phyloP scores from a whole-genome alignment of 2,888 invertebrate genomes.

The Quadroppia sp. region DNA sequence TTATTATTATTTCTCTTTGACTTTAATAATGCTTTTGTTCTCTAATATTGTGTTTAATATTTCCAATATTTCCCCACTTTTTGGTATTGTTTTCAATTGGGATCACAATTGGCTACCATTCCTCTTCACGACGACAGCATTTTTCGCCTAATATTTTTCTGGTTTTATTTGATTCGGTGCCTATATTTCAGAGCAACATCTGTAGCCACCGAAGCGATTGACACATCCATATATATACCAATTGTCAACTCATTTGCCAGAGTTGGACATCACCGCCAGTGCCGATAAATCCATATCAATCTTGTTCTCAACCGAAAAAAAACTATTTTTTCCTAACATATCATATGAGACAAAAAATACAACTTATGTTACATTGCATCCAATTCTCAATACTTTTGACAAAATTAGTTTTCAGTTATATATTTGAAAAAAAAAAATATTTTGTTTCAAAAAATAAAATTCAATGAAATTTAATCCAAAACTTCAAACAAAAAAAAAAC shows the following conservation, averaged over 20 bases:
- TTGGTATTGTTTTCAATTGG: constrained; percentile 6
- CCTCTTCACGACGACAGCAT: not conserved
- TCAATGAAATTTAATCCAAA: too few species aligned
- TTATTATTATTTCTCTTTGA: not conserved
- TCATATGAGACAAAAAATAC: not conserved
- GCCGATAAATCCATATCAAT: constrained; percentile 8
- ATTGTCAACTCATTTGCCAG: constrained; percentile 10
- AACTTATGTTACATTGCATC: not conserved
- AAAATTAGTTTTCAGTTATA: not conserved
- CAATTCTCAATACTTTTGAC: not conserved
- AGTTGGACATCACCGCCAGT: not conserved
- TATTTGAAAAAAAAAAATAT: too few species aligned
- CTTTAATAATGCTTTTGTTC: not conserved
- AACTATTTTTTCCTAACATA: not conserved
- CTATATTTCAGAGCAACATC: constrained; percentile 22
- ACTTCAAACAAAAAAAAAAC: too few species aligned
- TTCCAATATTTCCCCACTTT: not conserved
- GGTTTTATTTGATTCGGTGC: constrained; percentile 20
- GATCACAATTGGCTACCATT: not conserved
- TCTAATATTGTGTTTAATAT: constrained; percentile 4
- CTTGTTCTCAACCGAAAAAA: constrained; percentile 3
- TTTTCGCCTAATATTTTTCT: not conserved
- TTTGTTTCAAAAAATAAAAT: too few species aligned
- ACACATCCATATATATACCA: constrained; percentile 20
- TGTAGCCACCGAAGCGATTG: constrained; percentile 2